Evolutionary conservation across 2,113 vertebrate species (phyloP), one percentile per base, ranked within the genome.

Genomic region (Ivindomyrus marchei): DNA sequence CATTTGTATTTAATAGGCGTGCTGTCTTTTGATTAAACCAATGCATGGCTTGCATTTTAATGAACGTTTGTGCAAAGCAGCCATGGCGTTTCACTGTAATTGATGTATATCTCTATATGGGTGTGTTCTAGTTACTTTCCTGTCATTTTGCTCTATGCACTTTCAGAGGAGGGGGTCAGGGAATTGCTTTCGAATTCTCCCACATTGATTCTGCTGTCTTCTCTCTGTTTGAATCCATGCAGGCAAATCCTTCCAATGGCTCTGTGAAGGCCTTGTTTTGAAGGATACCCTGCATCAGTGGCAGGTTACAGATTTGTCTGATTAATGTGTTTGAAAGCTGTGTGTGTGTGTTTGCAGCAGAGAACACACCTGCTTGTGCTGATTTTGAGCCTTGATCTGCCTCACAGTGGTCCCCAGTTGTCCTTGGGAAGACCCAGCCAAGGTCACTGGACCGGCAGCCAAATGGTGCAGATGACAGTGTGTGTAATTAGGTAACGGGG

Each of bases 391-490:
- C 62, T 56, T 21, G 5, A 24, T 8, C 27, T 83, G 31, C 49
- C 31, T 50, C 47, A 36, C 70, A 53, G 17, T 27, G 52, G 66
- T 10, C 42, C 13, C n/a, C 8, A 8, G 19, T 45, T 85, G 89
- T 85, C 89, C 89, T 89, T 89, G 89, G 53, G 3, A 58, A 45
- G 31, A 50, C 24, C 77, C 84, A 36, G 89, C 77, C 52, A 85
- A 89, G 89, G 89, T 89, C 89, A 62, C 2, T 24, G 36, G 27
- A 52, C 50, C 1, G 36, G 89, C 89, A 85, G 89, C 50, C 77
- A 62, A 89, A 85, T 45, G 52, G 27, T 80, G n/a, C 47, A 49
- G 62, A 83, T 80, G 74, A 85, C 45, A 21, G 46, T 83, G 88
- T 39, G n/a, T 36, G 88, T 89, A 83, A 89, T 89, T 83, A n/a